Evolutionary conservation across 2,113 vertebrate genomes (phyloP), one percentile per base, ranked within the genome.

Genomic region (Phyllostomus hastatus): DNA sequence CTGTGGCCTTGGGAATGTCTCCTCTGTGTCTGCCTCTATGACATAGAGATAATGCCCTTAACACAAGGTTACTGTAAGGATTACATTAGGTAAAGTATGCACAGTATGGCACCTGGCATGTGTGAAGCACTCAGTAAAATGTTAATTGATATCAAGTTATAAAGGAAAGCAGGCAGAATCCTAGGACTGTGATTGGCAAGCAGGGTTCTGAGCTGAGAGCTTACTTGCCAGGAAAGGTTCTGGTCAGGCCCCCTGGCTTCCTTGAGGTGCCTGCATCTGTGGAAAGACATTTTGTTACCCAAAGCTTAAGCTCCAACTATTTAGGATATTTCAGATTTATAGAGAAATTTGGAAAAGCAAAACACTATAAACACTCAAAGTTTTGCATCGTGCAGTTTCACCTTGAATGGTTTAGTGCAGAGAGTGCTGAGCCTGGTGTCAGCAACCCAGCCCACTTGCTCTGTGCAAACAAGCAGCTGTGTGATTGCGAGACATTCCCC

Each of bases 211-310:
- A 38, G 20, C 20, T 54, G 10, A 85, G 24, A 10, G 5, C 31
- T 22, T 31, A 33, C 28, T 48, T 52, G 43, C 33, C 1, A 0
- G 19, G 35, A 22, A 1, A 4, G 16, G 22, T 59, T 35, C 7
- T 16, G 43, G 1, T n/a, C 9, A 48, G 38, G 7, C 43, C 7
- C 26, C 59, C 43, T 88, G 87, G 3, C 38, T 76, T 50, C 20
- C 43, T 3, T 2, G 9, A 70, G n/a, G 8, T 24, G 8, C 2
- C 6, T 86, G 17, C 4, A 10, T 88, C n/a, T 67, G 41, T 67
- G 41, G 16, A 87, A 90, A 76, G 69, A 90, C 54, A 67, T 91
- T 70, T 91, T 35, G 5, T 76, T 33, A 24, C 16, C 17, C 12
- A 59, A 59, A 87, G 20, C 1, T 12, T 41, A 75, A 80, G 31